Conservation (phyloP, 2,888 invertebrate genomes). For the Chrysolina oricalcia region DNA sequence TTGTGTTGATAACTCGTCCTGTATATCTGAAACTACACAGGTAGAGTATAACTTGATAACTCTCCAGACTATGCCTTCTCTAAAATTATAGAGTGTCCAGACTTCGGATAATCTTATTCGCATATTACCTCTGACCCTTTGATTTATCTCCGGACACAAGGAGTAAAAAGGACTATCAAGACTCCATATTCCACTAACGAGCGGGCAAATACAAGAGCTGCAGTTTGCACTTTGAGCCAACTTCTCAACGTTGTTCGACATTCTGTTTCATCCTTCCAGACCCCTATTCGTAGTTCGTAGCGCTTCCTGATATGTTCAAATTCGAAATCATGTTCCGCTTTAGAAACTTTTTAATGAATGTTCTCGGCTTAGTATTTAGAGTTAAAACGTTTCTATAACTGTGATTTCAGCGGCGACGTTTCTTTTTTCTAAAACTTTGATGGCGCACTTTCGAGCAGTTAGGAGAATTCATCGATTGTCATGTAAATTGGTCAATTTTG, state of each 20-base stretch:
- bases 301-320: not conserved
- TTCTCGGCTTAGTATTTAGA: not conserved
- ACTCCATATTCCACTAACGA: conserved; percentile 1
- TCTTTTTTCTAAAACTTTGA: not conserved
- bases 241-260: not conserved
- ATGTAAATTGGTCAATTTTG: conserved; percentile 20
- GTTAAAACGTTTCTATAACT: conserved; percentile 23
- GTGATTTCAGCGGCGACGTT: conserved; percentile 6
- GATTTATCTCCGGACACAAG: not conserved
- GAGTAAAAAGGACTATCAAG: not conserved
- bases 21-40: too few relatives aligned
- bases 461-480: not conserved
- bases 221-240: conserved; percentile 6
- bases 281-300: too few relatives aligned
- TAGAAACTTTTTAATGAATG: conserved; percentile 28
- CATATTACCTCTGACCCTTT: conserved; percentile 14
- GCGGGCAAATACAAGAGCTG: not conserved
- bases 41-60: too few relatives aligned
- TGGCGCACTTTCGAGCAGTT: not conserved
- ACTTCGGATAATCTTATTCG: conserved; percentile 6
- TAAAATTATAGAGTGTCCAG: conserved; percentile 1
- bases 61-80: not conserved
- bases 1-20: too few relatives aligned
- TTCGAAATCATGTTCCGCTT: conserved; percentile 2
- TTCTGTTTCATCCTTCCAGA: conserved; percentile 2